Evolutionary conservation across 2,888 invertebrate genomes (phyloP), one percentile per base, ranked within the genome.

Genomic region (Drosophila rellima): DNA sequence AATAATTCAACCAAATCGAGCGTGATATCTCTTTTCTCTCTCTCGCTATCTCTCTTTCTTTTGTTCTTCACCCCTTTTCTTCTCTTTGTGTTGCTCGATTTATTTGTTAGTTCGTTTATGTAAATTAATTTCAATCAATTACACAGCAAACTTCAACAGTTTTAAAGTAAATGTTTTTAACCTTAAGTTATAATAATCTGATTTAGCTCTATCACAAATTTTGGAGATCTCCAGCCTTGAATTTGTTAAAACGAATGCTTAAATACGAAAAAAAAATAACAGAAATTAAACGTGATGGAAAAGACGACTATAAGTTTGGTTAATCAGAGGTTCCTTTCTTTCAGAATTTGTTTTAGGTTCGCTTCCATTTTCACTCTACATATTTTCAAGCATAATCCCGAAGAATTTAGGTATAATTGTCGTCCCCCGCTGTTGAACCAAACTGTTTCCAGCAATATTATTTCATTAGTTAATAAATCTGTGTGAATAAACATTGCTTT

Each of bases 1-100:
- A 59, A 72, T 45, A 40, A 59, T 63, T 67, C 55, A 60, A 33
- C 2, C 72, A 69, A 72, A 76, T 76, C 64, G 48, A 51, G 42
- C 61, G 33, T 45, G 42, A 8, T 45, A 2, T 39, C 29, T 26
- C 26, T 45, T 10, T 45, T n/a, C n/a, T 20, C 20, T 7, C 15
- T 18, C 10, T n/a, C n/a, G 15, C 20, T 7, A 13, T 18, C 10
- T 7, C 26, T 15, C 5, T 8, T 33, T 33, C 7, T 4, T 13
- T 26, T 10, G 5, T 3, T 29, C 11, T n/a, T 8, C 6, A 20
- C 18, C 6, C 3, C 20, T 26, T 11, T 17, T 13, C 10, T 13
- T 29, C 13, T 39, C 13, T 39, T 23, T 17, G 17, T 17, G 17
- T n/a, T 2, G 0, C 4, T 17, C 2, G 31, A n/a, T 31, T n/a